Evolutionary conservation across 2,797 vertebrate genomes (phyloP), one percentile per base, ranked within the genome.

Genomic region (Carduelis carduelis): DNA sequence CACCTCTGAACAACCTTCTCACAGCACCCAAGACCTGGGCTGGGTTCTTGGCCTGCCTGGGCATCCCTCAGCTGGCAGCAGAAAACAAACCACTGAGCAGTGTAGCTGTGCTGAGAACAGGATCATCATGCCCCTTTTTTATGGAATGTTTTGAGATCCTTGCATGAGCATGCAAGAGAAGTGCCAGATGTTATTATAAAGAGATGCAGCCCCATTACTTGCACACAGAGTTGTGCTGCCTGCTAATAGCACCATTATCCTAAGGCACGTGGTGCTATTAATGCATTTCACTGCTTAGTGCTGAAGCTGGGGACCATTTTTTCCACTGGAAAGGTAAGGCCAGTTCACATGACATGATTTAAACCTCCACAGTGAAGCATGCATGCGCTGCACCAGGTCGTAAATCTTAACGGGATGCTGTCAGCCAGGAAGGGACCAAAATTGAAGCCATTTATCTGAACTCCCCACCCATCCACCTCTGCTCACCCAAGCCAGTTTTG

Each of bases 371-470:
- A 65, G 56, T 66, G 95, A 89, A 96, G 95, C 95, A 81, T 93
- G 96, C 85, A 59, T 55, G 91, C 12, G 43, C 87, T 32, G 66
- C 87, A 72, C 72, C 68, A 72, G 87, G 63, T 95, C 96, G 5
- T 97, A 97, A 97, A 97, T 97, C 97, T 97, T 97, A 60, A 68
- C 47, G 0, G 92, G 96, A 83, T 84, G 92, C 94, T 97, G 97
- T 97, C 97, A 97, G 93, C 83, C 70, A 92, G 93, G 60, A 94
- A 96, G 52, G 87, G 83, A 96, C 95, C 91, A 78, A 97, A 97
- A 97, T 96, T 97, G 96, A 97, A 97, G 76, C 92, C 96, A 96
- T 97, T 97, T 97, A 97, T 97, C 97, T 97, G 94, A 95, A 79
- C 91, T 95, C 94, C 85, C 75, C 83, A 91, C 94, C 65, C 79